These are phyloP conservation scores for Tragelaphus oryx DNA, from an alignment of 2,797 vertebrate species.

Conservation along the genomic window DNA sequence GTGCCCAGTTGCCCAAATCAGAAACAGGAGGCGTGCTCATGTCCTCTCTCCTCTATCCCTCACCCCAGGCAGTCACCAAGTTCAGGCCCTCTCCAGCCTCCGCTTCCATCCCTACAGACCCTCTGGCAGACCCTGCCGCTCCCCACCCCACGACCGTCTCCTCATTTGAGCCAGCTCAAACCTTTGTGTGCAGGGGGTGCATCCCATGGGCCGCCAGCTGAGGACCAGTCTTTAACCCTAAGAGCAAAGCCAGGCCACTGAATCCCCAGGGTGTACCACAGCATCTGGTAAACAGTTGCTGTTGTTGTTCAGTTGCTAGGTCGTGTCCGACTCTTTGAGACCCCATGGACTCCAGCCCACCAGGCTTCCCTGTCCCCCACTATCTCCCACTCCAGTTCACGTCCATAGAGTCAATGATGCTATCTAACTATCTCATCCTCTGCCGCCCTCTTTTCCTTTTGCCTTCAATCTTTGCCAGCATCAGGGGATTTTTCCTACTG, in stretches of 20 bases:
- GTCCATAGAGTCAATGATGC: neutral
- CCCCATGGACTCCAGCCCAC: neutral
- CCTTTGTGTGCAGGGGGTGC: neutral
- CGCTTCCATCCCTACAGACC: neutral
- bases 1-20: conserved; percentile 44
- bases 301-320: neutral
- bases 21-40: neutral
- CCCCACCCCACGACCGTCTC: neutral
- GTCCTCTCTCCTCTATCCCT: neutral
- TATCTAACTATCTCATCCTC: neutral
- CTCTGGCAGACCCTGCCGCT: neutral
- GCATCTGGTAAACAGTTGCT: neutral
- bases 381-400: neutral
- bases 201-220: neutral
- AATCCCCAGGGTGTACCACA: neutral
- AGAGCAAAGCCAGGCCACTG: neutral
- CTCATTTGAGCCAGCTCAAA: neutral
- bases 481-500: neutral
- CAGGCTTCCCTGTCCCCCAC: neutral
- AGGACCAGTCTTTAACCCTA: neutral
- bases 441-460: neutral
- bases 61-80: neutral
- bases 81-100: neutral
- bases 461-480: neutral
- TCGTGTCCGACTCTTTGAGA: neutral